Percentiles rank a stretch among this genome's conserved stretches.
Conservation (phyloP, 1,140 invertebrate species). For the Psilanteris sp. region DNA sequence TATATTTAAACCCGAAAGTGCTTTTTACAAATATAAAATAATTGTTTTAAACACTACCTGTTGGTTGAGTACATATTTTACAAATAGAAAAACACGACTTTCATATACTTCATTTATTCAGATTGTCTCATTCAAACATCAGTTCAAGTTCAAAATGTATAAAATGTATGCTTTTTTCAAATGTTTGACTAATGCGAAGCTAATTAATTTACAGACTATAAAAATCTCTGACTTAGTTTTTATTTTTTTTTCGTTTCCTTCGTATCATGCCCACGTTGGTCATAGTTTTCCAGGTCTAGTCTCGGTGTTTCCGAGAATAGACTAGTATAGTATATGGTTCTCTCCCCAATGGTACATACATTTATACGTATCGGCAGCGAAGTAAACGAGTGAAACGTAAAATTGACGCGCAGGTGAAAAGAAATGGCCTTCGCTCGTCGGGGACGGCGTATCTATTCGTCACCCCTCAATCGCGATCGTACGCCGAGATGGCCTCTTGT, state of each 20-base stretch:
- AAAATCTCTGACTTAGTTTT: conserved; percentile 56
- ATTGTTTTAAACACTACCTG: too few species aligned
- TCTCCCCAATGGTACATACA: conserved; percentile 43
- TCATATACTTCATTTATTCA: too few species aligned
- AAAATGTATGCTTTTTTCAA: too few species aligned
- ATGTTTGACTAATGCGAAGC: conserved; percentile 9
- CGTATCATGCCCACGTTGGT: conserved; percentile 31
- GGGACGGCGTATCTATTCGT: conserved; percentile 15
- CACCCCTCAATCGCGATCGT: conserved; percentile 25
- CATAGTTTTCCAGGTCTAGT: conserved; percentile 46
- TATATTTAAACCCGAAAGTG: too few species aligned
- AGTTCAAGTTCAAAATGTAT: too few species aligned
- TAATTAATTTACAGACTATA: conserved; percentile 65
- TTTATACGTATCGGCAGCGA: conserved; percentile 30
- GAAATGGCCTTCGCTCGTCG: conserved; percentile 23
- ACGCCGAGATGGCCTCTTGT: conserved; percentile 20
- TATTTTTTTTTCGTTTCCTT: conserved; percentile 26
- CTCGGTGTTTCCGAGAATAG: too few species aligned
- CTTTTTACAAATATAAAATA: too few species aligned
- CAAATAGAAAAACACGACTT: too few species aligned
- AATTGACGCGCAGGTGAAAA: conserved; percentile 48
- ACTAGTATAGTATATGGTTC: conserved; percentile 18
- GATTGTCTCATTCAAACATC: too few species aligned
- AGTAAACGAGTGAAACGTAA: conserved; percentile 32
- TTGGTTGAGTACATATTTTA: too few species aligned